These are phyloP conservation scores for Bryconaethiops microstoma DNA, from an alignment of 2,797 vertebrate species.

Conservation along the genomic window DNA sequence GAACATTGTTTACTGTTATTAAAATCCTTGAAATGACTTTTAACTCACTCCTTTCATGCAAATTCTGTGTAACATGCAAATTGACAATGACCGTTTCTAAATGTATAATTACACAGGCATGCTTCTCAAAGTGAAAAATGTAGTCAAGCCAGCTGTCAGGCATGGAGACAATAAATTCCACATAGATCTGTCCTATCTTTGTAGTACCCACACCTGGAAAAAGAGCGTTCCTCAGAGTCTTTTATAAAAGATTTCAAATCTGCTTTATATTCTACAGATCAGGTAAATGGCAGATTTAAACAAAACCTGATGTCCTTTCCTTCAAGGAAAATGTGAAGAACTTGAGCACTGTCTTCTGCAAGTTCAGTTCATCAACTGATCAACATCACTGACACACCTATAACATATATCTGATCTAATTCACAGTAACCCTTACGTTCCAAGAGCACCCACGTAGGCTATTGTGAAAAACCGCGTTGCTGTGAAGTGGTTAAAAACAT, in stretches of 20 bases:
- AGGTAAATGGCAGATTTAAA: not conserved
- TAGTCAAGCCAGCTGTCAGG: constrained; percentile 21
- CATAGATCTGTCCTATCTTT: not conserved
- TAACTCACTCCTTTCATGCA: not conserved
- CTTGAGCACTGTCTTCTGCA: not conserved
- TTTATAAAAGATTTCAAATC: not conserved
- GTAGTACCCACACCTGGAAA: not conserved
- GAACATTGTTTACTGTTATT: too few relatives aligned
- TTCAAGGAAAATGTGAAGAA: not conserved
- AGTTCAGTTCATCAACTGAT: too few relatives aligned
- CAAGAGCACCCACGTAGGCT: too few relatives aligned
- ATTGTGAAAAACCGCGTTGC: too few relatives aligned
- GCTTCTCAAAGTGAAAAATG: constrained; percentile 14
- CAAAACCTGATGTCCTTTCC: not conserved
- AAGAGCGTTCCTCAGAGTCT: constrained; percentile 1
- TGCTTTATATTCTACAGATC: not conserved
- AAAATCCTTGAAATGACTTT: not conserved
- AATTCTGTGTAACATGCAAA: constrained; percentile 1
- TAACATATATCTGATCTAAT: not conserved
- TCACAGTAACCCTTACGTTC: too few relatives aligned
- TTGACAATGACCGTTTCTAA: not conserved
- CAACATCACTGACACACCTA: constrained; percentile 9
- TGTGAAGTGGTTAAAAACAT: too few relatives aligned
- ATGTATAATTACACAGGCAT: not conserved
- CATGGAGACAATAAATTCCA: constrained; percentile 10